Percentiles rank a stretch among this genome's conserved stretches.
Evolutionary conservation across 2,888 invertebrate species (phyloP).

Genomic region (Acleris cristana): DNA sequence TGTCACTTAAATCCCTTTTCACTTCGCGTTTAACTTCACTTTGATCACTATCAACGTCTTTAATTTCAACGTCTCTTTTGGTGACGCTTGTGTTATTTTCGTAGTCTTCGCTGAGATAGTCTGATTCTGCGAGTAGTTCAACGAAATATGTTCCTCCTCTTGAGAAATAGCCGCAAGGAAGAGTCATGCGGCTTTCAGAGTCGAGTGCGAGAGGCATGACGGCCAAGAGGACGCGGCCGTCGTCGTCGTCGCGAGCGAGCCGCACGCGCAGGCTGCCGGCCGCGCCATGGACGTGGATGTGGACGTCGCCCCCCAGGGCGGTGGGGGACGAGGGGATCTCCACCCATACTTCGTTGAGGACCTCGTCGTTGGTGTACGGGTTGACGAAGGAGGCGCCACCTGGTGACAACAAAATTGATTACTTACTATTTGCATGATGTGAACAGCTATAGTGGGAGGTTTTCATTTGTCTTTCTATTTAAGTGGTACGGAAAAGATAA

Average conservation of each 20-base stretch:
- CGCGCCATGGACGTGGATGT: conserved; percentile 86
- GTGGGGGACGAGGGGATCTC: conserved; percentile 90
- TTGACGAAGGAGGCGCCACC: conserved; percentile 72
- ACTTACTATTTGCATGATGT: neutral
- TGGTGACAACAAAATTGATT: conserved; percentile 47
- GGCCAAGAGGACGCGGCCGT: conserved; percentile 66
- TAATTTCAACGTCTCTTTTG: conserved; percentile 40
- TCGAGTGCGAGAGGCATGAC: conserved; percentile 80
- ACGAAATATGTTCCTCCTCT: conserved; percentile 86
- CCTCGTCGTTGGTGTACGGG: conserved; percentile 69
- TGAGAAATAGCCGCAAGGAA: conserved; percentile 90
- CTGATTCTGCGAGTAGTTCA: conserved; percentile 66
- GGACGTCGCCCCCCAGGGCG: conserved; percentile 91
- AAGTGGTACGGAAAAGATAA: no score
- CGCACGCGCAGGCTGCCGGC: conserved; percentile 65
- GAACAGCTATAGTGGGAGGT: no score
- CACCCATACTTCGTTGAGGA: conserved; percentile 81
- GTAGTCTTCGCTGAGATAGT: conserved; percentile 59
- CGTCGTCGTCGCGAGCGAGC: conserved; percentile 79
- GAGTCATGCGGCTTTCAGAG: conserved; percentile 76
- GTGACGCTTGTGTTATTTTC: conserved; percentile 45
- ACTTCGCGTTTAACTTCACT: conserved; percentile 41
- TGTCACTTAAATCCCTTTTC: conserved; percentile 57
- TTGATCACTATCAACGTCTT: conserved; percentile 6
- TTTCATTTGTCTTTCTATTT: no score